These are phyloP conservation scores for Microcebus murinus DNA, from an alignment of 2,113 vertebrate species.

Conservation along the genomic window DNA sequence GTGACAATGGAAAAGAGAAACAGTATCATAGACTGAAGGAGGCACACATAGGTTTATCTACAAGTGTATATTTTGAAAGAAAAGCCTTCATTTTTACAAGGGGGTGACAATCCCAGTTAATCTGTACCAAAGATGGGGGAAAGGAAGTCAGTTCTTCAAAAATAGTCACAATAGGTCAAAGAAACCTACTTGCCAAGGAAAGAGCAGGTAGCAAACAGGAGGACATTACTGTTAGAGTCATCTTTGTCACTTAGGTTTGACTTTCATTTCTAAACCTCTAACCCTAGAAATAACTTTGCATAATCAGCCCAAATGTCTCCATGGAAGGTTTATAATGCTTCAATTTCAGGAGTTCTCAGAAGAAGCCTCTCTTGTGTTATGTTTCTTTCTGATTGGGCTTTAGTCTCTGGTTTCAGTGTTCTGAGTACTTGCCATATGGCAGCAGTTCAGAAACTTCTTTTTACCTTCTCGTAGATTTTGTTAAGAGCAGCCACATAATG, in stretches of 20 bases:
- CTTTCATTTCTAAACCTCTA: not conserved
- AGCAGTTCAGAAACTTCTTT: slow-evolving; percentile 30
- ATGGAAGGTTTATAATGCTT: not conserved
- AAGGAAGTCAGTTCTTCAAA: not conserved
- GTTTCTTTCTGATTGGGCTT: not conserved
- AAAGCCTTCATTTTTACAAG: not conserved
- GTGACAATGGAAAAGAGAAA: not conserved
- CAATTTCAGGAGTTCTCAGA: not conserved
- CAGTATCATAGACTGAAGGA: not conserved
- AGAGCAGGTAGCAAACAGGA: not conserved
- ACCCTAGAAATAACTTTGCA: not conserved
- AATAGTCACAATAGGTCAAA: not conserved
- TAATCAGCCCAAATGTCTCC: not conserved
- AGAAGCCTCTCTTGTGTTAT: not conserved
- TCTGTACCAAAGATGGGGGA: not conserved
- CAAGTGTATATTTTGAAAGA: not conserved
- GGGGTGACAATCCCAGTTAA: not conserved
- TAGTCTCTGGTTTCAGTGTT: not conserved
- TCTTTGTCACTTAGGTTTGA: not conserved
- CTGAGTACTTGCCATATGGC: slow-evolving; percentile 5
- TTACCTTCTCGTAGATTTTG: slow-evolving; percentile 26
- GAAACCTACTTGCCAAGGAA: not conserved
- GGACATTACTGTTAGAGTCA: not conserved
- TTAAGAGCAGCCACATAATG: not conserved
- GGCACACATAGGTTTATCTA: not conserved